These are phyloP conservation scores for Hydraecia micacea DNA, from an alignment of 2,888 invertebrate genomes.

Conservation along the genomic window DNA sequence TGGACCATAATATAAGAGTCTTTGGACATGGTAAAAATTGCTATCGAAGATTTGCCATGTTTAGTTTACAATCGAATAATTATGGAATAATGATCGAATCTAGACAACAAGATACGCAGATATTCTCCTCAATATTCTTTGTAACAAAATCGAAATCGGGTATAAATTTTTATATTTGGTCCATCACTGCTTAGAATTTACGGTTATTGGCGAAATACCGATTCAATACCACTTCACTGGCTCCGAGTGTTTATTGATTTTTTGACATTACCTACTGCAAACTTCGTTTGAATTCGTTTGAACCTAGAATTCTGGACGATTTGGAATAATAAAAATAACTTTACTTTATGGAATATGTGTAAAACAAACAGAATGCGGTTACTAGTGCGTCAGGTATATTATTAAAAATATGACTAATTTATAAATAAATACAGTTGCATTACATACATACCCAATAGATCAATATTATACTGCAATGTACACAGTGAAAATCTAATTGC, in stretches of 20 bases:
- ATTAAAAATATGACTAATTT: background rate
- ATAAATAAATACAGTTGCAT: constrained; percentile 25
- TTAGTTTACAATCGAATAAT: background rate
- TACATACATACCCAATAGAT: constrained; percentile 7
- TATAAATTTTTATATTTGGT: too few relatives aligned
- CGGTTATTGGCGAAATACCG: constrained; percentile 38
- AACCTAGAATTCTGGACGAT: constrained; percentile 38
- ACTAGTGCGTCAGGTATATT: constrained; percentile 58
- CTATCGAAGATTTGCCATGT: background rate
- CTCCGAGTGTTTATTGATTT: constrained; percentile 77
- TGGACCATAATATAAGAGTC: too few relatives aligned
- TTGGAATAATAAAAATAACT: constrained; percentile 39
- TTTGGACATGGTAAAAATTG: background rate
- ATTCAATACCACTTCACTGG: constrained; percentile 39
- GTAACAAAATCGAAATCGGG: background rate
- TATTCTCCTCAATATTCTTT: background rate
- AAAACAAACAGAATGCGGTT: constrained; percentile 57
- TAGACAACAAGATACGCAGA: background rate
- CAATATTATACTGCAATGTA: constrained; percentile 22
- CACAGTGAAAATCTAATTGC: constrained; percentile 40
- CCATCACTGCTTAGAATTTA: background rate
- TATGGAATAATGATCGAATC: background rate
- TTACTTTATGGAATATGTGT: constrained; percentile 29
- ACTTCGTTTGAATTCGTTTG: constrained; percentile 56
- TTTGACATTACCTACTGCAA: constrained; percentile 76